A percentile compares a stretch with the other conserved stretches of the same genome.
Evolutionary conservation across 2,797 vertebrate genomes (phyloP).

Genomic region (Brachyalestes nurse): DNA sequence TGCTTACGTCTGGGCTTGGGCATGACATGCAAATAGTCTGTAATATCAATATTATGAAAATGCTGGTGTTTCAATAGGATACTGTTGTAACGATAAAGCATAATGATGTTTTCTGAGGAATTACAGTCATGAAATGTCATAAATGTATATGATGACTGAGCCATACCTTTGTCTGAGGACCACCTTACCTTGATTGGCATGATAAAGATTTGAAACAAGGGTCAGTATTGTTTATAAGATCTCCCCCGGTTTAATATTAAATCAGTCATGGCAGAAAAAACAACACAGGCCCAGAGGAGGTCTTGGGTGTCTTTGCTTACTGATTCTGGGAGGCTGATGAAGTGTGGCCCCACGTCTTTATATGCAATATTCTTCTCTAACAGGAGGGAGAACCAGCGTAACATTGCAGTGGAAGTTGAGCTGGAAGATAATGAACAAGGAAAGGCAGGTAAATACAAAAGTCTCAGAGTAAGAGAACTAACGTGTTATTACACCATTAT

Average conservation of each 20-base stretch:
- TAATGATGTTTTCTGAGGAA: not conserved
- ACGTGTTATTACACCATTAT: too few relatives aligned
- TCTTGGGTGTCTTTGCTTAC: too few relatives aligned
- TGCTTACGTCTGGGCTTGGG: not conserved
- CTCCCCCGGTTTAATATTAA: too few relatives aligned
- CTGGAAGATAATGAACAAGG: not conserved
- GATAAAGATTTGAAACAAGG: too few relatives aligned
- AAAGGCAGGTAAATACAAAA: not conserved
- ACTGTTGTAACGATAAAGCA: not conserved
- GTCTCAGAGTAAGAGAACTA: not conserved
- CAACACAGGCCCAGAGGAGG: too few relatives aligned
- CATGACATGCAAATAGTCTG: constrained; percentile 3
- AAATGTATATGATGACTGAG: too few relatives aligned
- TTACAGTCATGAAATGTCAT: too few relatives aligned
- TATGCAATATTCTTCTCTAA: not conserved
- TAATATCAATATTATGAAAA: not conserved
- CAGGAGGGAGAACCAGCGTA: not conserved
- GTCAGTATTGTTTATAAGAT: not conserved
- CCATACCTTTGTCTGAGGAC: too few relatives aligned
- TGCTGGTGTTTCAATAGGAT: not conserved
- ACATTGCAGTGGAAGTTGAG: not conserved
- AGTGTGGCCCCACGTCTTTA: not conserved
- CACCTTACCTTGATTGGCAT: too few relatives aligned
- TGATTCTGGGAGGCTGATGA: not conserved
- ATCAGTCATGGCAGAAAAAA: too few relatives aligned